These are phyloP conservation scores for Calliphora vomitoria DNA, from an alignment of 2,888 invertebrate species.

Conservation along the genomic window DNA sequence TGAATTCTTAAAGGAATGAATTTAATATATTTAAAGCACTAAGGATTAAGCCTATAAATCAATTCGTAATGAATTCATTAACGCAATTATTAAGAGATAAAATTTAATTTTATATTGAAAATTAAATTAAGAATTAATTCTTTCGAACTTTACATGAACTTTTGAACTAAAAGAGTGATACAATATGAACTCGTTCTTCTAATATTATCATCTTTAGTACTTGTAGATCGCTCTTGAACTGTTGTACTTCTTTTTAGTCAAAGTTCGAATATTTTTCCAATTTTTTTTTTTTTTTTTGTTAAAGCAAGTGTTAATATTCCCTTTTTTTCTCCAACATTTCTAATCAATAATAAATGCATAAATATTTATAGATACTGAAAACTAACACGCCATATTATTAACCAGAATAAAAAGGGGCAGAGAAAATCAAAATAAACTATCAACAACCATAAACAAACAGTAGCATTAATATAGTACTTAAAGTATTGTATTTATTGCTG, in stretches of 20 bases:
- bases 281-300: not conserved
- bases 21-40: no score
- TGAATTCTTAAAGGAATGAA: no score
- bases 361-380: not conserved
- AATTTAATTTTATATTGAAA: no score
- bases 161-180: not conserved
- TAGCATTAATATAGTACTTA: not conserved
- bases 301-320: not conserved
- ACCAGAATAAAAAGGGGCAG: not conserved
- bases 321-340: not conserved
- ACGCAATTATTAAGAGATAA: no score
- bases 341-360: conserved; percentile 7
- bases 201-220: no score
- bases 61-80: no score
- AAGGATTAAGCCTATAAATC: no score
- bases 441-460: not conserved
- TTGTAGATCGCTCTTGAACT: not conserved
- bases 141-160: no score
- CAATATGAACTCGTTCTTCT: not conserved
- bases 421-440: not conserved
- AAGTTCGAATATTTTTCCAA: not conserved
- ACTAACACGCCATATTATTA: not conserved
- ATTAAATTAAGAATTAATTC: no score
- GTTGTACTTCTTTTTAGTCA: not conserved
- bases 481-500: not conserved